Percentiles rank a stretch among this genome's conserved stretches.
phyloP scores from a whole-genome alignment of 2,888 invertebrate species.

The Stomorhina lunata region DNA sequence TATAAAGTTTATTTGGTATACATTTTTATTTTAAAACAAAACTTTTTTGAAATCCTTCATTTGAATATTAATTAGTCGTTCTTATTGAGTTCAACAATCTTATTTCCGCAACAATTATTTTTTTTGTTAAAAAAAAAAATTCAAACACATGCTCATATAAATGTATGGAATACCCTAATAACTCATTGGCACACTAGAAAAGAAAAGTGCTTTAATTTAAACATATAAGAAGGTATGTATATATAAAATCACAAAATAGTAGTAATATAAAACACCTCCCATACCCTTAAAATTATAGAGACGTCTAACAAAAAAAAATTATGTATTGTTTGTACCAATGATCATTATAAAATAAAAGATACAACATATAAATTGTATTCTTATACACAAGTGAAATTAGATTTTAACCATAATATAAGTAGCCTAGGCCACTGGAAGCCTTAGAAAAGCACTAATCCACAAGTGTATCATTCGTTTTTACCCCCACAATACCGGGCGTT shows the following conservation, averaged over 20 bases:
- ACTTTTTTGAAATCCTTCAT: too few relatives aligned
- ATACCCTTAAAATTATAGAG: conserved; percentile 7
- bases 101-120: conserved; percentile 41
- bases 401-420: conserved; percentile 56
- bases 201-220: conserved; percentile 47
- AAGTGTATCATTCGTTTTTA: conserved; percentile 64
- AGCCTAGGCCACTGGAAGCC: conserved; percentile 63
- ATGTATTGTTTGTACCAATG: conserved; percentile 40
- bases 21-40: too few relatives aligned
- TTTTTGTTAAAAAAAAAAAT: conserved; percentile 35
- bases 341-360: background rate
- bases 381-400: conserved; percentile 37
- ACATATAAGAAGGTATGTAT: background rate
- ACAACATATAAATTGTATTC: conserved; percentile 7
- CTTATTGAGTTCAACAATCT: conserved; percentile 47
- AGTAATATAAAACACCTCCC: background rate
- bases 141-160: conserved; percentile 55
- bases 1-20: too few relatives aligned
- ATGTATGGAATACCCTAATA: conserved; percentile 44
- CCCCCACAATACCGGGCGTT: conserved; percentile 62
- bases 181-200: conserved; percentile 58
- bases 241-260: conserved; percentile 1
- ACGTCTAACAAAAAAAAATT: conserved; percentile 16
- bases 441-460: conserved; percentile 67
- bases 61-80: conserved; percentile 16